Evolutionary conservation across 1,140 invertebrate species (phyloP), one percentile per base, ranked within the genome.

Genomic region (Eriosoma lanigerum): DNA sequence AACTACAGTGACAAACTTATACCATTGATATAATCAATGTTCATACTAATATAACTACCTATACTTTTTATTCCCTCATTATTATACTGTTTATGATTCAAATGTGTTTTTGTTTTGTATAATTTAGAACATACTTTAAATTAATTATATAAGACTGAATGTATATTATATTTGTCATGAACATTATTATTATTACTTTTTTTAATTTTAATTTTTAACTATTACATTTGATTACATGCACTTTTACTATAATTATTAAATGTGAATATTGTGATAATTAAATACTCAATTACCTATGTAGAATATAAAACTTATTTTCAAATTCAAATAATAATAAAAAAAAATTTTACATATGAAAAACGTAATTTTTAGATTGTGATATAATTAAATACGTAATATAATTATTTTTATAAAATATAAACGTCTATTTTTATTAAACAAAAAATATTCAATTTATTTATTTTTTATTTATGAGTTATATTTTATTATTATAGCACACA

Each of bases 81-180:
- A 38, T 38, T 38, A 38, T 38, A 38, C 32, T 8, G n/a, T n/a
- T n/a, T n/a, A 38, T 38, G 32, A 32, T 32, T 52, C 48, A n/a
- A 68, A 52, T 8, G 12, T n/a, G 29, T n/a, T 32, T 73, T 73
- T 54, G 12, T 73, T 54, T 21, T 32, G 10, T 54, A n/a, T 21
- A 29, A 32, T n/a, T 73, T 24, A 17, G 26, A 54, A 48, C 4
- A 15, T 38, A 38, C n/a, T 54, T 73, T 73, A 13, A 73, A 76
- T 76, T 76, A 60, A 58, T 76, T 68, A 48, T 76, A 76, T 44
- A 76, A 76, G 73, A 76, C 73, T 76, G 73, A 76, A 56, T 75
- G 19, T 76, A 76, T 76, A 76, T 68, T 48, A 68, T 48, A 17
- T 68, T 68, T 68, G 44, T 68, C n/a, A 13, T 21, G 9, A 44